Evolutionary conservation across 2,113 vertebrate species (phyloP).

Genomic region (Nasalis larvatus): DNA sequence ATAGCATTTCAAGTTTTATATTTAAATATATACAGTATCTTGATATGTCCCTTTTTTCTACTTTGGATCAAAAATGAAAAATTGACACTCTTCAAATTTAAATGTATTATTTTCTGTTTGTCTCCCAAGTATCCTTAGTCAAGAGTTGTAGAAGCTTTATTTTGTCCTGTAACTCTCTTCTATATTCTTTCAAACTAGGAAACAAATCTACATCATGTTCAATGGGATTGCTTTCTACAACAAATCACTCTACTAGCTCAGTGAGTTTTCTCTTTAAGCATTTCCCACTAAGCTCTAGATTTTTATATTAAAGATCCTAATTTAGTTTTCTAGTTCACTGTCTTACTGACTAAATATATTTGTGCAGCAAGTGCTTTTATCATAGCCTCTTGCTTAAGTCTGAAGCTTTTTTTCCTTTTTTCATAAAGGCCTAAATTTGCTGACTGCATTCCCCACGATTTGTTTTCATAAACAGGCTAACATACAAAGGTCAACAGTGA

Average conservation of each 20-base stretch:
- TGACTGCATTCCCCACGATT: slow-evolving; percentile 39
- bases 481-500: slow-evolving; percentile 43
- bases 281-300: slow-evolving; percentile 11
- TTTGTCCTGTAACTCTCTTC: neutral
- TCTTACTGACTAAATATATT: slow-evolving; percentile 64
- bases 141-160: slow-evolving; percentile 1
- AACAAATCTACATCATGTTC: neutral
- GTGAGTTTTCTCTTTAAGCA: slow-evolving; percentile 46
- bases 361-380: slow-evolving; percentile 39
- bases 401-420: neutral
- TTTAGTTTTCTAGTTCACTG: slow-evolving; percentile 65
- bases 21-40: neutral
- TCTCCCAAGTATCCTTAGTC: neutral
- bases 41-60: neutral
- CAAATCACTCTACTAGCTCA: neutral
- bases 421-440: slow-evolving; percentile 6
- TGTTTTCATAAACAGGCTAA: slow-evolving; percentile 59
- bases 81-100: neutral
- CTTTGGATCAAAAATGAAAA: slow-evolving; percentile 20
- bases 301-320: slow-evolving; percentile 67
- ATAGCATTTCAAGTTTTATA: neutral
- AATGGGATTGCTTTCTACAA: neutral
- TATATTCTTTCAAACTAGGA: neutral
- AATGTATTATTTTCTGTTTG: neutral
- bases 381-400: slow-evolving; percentile 2